phyloP scores from a whole-genome alignment of 2,113 vertebrate genomes.

The Lepus americanus region DNA sequence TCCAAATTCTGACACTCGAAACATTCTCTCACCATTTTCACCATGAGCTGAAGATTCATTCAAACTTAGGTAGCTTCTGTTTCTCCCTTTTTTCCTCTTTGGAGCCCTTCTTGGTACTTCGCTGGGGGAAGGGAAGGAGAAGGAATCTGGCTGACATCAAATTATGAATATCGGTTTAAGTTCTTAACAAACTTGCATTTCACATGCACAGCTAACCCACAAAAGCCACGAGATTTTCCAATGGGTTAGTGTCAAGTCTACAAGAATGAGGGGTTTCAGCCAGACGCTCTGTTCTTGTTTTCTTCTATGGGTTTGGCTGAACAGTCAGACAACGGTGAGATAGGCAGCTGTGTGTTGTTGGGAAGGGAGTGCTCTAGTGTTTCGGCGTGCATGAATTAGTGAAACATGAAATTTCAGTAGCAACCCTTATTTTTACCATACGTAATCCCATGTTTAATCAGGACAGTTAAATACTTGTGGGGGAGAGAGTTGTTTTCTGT shows the following conservation, averaged over 20 bases:
- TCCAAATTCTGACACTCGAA: neutral
- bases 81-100: constrained; percentile 20
- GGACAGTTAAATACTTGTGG: neutral
- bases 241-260: constrained; percentile 60
- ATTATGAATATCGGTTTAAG: constrained; percentile 56
- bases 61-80: neutral
- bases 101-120: neutral
- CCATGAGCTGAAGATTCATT: neutral
- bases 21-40: neutral
- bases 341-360: neutral
- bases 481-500: neutral
- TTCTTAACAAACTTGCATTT: constrained; percentile 66
- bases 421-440: neutral
- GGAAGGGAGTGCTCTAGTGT: neutral
- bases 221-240: constrained; percentile 62
- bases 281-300: neutral
- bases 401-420: neutral
- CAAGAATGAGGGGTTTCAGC: constrained; percentile 34
- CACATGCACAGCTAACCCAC: neutral
- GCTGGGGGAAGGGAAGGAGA: neutral
- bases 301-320: neutral
- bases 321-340: neutral
- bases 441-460: neutral
- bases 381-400: neutral
- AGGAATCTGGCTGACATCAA: constrained; percentile 36